phyloP scores from a whole-genome alignment of 53 echinoderm and acorn worm species.

The Mesocentrotus franciscanus region DNA sequence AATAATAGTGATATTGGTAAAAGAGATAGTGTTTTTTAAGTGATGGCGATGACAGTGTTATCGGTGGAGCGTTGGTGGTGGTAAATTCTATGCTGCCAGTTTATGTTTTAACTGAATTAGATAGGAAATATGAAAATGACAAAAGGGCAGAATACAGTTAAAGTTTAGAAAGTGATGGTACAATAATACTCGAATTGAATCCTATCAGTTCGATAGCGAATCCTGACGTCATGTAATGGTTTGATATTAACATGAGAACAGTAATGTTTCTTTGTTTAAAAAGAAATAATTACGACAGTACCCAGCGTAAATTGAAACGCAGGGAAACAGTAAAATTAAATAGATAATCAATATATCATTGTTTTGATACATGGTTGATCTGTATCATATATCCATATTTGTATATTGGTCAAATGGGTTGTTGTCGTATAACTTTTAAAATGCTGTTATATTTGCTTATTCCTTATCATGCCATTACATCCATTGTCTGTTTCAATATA shows the following conservation, averaged over 20 bases:
- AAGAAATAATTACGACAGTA: not conserved
- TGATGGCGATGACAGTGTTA: conserved; percentile 2
- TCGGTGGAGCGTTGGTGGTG: not conserved
- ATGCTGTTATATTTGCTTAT: not conserved
- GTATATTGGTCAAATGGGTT: not conserved
- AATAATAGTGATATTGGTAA: not conserved
- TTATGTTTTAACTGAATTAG: not conserved
- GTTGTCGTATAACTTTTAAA: not conserved
- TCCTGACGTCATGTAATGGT: too few species aligned
- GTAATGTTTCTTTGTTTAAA: not conserved
- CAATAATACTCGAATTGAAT: too few species aligned
- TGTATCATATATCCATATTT: not conserved
- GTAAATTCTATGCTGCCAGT: not conserved
- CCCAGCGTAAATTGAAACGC: not conserved
- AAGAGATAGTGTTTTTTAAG: not conserved
- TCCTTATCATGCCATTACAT: not conserved
- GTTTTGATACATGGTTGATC: not conserved
- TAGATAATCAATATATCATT: not conserved
- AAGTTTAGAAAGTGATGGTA: too few species aligned
- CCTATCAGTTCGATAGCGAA: too few species aligned
- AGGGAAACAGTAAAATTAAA: not conserved
- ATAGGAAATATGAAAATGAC: too few species aligned
- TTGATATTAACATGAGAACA: not conserved
- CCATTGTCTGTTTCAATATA: not conserved
- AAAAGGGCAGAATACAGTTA: too few species aligned